A percentile compares a stretch with the other conserved stretches of the same genome.
These are phyloP conservation scores for Dasyornis broadbenti DNA, from an alignment of 2,113 vertebrate genomes.

Conservation along the genomic window DNA sequence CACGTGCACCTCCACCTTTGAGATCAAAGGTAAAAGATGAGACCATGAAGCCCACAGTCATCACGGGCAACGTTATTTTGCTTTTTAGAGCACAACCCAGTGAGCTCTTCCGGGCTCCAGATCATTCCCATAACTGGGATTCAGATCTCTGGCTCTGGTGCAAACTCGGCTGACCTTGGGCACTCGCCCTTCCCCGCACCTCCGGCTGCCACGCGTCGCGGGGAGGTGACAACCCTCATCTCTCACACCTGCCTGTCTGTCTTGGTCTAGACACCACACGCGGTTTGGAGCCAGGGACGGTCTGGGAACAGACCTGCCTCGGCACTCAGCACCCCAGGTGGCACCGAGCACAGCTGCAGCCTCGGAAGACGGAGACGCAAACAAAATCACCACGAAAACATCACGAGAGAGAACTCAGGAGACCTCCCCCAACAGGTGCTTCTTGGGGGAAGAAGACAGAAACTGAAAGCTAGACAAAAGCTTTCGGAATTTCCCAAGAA, in stretches of 20 bases:
- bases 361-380: not conserved
- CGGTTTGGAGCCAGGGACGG: not conserved
- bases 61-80: rapidly evolving
- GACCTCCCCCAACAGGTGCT: not conserved
- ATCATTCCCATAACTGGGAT: not conserved
- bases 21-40: not conserved
- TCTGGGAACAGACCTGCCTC: not conserved
- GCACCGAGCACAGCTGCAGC: not conserved
- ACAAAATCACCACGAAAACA: not conserved
- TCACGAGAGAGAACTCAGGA: not conserved
- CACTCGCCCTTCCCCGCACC: not conserved
- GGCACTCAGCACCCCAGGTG: not conserved
- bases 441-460: not conserved
- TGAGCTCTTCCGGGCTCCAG: not conserved
- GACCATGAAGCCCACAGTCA: not conserved
- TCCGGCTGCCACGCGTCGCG: not conserved
- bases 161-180: not conserved
- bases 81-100: not conserved
- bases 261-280: not conserved
- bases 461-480: not conserved
- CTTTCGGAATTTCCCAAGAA: not conserved
- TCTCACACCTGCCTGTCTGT: conserved; percentile 10
- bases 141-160: not conserved
- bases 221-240: not conserved
- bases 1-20: rapidly evolving